These are phyloP conservation scores for Chrysomela aeneicollis DNA, from an alignment of 2,888 invertebrate species.

Conservation along the genomic window DNA sequence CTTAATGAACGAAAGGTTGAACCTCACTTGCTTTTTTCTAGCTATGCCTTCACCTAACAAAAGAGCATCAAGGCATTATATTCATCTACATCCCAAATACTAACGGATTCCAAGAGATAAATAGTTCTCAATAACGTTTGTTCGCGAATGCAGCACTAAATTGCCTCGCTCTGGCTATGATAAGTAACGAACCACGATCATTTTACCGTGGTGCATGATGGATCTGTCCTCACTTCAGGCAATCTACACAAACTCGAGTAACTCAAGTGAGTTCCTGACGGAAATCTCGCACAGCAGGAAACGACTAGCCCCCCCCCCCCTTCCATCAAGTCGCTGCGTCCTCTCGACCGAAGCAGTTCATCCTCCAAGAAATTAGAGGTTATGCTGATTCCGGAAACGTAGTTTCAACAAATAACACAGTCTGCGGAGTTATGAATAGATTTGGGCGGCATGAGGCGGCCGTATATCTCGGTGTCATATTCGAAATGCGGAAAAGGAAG, in stretches of 20 bases:
- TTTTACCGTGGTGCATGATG: not conserved
- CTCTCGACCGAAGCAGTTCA: not conserved
- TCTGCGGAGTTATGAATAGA: slow-evolving; percentile 37
- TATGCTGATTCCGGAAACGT: slow-evolving; percentile 11
- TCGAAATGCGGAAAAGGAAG: slow-evolving; percentile 39
- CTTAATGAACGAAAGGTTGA: too few species aligned
- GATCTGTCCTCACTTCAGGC: not conserved
- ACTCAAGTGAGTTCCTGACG: not conserved
- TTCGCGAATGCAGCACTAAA: too few species aligned
- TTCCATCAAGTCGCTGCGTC: not conserved
- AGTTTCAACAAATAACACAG: slow-evolving; percentile 26
- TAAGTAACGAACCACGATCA: too few species aligned
- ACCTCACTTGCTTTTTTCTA: too few species aligned
- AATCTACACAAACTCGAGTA: slow-evolving; percentile 2
- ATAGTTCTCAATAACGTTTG: too few species aligned
- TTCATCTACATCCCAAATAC: too few species aligned
- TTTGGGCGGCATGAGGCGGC: slow-evolving; percentile 30
- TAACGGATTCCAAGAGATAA: too few species aligned
- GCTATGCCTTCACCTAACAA: too few species aligned
- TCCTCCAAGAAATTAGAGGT: slow-evolving; percentile 11
- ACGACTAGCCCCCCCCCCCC: not conserved
- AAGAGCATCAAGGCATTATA: too few species aligned
- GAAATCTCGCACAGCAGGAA: not conserved
- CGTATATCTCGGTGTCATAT: slow-evolving; percentile 36
- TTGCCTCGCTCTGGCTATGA: too few species aligned